A percentile compares a stretch with the other conserved stretches of the same genome.
Conservation (phyloP, 35 echinoderm and acorn worm species). For the Patiria miniata region DNA sequence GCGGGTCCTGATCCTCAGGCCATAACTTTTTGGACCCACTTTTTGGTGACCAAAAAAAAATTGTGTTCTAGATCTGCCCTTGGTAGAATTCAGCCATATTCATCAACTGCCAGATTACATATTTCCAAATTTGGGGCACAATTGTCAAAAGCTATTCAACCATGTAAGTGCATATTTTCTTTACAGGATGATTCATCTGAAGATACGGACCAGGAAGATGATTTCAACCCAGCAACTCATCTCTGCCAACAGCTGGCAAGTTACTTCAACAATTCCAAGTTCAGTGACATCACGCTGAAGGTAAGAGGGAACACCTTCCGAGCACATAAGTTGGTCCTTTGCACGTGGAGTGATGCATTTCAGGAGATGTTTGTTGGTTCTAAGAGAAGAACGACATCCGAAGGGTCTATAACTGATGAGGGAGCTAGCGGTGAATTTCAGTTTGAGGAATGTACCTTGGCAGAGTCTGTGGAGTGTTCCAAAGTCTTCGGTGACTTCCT, state of each 20-base stretch:
- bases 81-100: no score
- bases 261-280: slow-evolving; percentile 54
- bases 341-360: slow-evolving; percentile 66
- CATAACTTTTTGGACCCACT: no score
- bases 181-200: background rate
- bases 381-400: no score
- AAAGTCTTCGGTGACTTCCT: slow-evolving; percentile 67
- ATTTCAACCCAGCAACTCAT: background rate
- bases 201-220: background rate
- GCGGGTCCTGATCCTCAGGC: no score
- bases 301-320: slow-evolving; percentile 47
- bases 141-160: no score
- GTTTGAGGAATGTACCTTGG: slow-evolving; percentile 1
- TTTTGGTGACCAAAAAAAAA: no score
- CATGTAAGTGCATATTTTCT: no score
- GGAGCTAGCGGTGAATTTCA: background rate
- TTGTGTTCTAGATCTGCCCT: no score
- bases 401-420: no score
- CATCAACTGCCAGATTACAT: no score
- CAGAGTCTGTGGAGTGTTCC: slow-evolving; percentile 46
- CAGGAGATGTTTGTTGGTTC: slow-evolving; percentile 11
- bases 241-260: background rate
- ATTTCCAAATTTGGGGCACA: no score
- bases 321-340: slow-evolving; percentile 70
- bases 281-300: slow-evolving; percentile 56